These are phyloP conservation scores for Anguilla pacifica DNA, from an alignment of 2,797 vertebrate genomes.

Conservation along the genomic window DNA sequence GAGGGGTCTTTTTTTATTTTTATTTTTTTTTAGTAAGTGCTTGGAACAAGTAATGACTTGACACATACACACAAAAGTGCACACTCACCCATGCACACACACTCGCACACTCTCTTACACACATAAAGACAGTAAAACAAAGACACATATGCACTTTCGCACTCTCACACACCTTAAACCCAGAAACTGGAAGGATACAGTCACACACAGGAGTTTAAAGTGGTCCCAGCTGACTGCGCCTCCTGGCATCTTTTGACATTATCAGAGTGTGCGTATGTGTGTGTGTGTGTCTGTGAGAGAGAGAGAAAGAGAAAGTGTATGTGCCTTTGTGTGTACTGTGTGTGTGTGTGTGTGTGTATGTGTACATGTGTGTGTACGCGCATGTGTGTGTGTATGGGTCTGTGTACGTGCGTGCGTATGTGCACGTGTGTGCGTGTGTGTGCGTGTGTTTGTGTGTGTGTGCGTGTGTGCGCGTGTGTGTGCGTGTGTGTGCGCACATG, in stretches of 20 bases:
- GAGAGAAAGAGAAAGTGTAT: neutral
- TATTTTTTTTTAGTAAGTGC: neutral
- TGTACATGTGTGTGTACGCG: slow-evolving; percentile 3
- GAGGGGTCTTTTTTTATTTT: neutral
- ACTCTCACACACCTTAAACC: neutral
- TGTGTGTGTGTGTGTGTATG: slow-evolving; percentile 13
- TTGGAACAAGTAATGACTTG: neutral
- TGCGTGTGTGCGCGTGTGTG: slow-evolving; percentile 38
- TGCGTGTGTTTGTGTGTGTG: slow-evolving; percentile 16
- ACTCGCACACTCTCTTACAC: neutral
- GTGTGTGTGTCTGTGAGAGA: neutral
- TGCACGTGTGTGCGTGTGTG: neutral
- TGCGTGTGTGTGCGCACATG: slow-evolving; percentile 24
- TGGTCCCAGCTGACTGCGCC: neutral
- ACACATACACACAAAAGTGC: neutral
- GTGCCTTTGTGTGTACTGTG: neutral
- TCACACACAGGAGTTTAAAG: neutral
- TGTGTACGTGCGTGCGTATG: slow-evolving; percentile 24
- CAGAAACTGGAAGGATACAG: neutral
- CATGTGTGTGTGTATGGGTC: neutral
- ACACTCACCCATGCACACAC: neutral
- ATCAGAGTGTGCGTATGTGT: neutral
- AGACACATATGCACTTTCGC: neutral
- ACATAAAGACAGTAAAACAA: neutral
- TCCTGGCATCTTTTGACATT: neutral